These are phyloP conservation scores for Phymorhynchus buccinoides DNA, from an alignment of 1,140 invertebrate genomes.

Conservation along the genomic window DNA sequence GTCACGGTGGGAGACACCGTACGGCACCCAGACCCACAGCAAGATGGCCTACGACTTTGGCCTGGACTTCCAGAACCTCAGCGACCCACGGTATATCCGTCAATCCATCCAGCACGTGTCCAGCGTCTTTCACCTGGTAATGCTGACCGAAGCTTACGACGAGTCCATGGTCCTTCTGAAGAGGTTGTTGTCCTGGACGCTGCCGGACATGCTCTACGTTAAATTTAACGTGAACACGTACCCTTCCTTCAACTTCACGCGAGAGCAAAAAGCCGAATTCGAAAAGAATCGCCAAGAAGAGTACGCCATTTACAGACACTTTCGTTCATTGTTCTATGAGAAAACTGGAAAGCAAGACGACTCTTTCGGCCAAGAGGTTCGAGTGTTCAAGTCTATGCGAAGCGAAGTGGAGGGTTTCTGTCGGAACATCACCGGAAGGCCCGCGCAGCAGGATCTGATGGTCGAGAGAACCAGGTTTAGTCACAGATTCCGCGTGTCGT, in stretches of 20 bases:
- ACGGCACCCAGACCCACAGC: slow-evolving; percentile 46
- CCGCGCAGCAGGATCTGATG: not conserved
- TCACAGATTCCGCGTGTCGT: not conserved
- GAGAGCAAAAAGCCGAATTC: not conserved
- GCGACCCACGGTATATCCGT: not conserved
- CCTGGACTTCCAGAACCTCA: slow-evolving; percentile 21
- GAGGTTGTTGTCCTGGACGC: slow-evolving; percentile 40
- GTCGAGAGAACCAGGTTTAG: not conserved
- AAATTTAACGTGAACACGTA: not conserved
- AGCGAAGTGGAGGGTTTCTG: slow-evolving; percentile 3
- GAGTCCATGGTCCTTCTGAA: slow-evolving; percentile 47
- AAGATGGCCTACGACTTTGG: slow-evolving; percentile 54
- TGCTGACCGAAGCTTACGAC: slow-evolving; percentile 42
- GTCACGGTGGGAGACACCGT: not conserved
- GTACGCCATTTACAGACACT: slow-evolving; percentile 47
- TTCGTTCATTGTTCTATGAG: slow-evolving; percentile 38
- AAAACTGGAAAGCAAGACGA: slow-evolving; percentile 23
- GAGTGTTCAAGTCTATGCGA: not conserved
- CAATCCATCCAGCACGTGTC: slow-evolving; percentile 17
- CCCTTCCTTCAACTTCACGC: not conserved
- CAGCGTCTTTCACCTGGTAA: slow-evolving; percentile 38
- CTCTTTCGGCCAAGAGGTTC: slow-evolving; percentile 34
- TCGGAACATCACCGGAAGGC: not conserved
- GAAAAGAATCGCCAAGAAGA: slow-evolving; percentile 30
- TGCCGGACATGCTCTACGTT: slow-evolving; percentile 43